Evolutionary conservation across 2,888 invertebrate genomes (phyloP).

Genomic region (Phyllotreta cruciferae): DNA sequence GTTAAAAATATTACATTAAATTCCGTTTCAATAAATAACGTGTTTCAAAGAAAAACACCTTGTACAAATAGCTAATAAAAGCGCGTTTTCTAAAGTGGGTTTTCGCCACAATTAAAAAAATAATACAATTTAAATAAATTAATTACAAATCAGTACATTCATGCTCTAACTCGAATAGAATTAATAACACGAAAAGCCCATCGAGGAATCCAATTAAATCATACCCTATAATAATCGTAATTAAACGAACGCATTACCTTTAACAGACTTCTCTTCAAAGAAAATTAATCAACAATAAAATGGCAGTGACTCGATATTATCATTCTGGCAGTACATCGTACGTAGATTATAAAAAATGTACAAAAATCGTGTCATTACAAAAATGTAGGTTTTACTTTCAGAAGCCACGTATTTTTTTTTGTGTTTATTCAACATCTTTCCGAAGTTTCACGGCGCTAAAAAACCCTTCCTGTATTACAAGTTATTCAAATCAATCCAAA

Average conservation of each 20-base stretch:
- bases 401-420: conserved; percentile 8
- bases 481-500: neutral
- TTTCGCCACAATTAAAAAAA: neutral
- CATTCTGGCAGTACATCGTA: conserved; percentile 37
- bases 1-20: no score
- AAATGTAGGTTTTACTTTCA: conserved; percentile 5
- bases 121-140: conserved; percentile 27
- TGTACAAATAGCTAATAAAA: neutral
- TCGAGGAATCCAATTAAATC: conserved; percentile 3
- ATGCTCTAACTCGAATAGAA: conserved; percentile 21
- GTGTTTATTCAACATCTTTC: neutral
- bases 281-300: conserved; percentile 38
- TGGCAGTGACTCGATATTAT: conserved; percentile 40
- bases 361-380: conserved; percentile 10
- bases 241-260: no score
- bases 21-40: no score
- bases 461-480: neutral
- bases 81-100: neutral
- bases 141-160: conserved; percentile 27
- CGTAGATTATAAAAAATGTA: conserved; percentile 28
- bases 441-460: conserved; percentile 4
- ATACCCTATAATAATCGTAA: conserved; percentile 1
- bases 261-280: conserved; percentile 6
- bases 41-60: neutral
- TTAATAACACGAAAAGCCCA: conserved; percentile 15